Evolutionary conservation across 2,113 vertebrate species (phyloP).

Genomic region (Petaurus breviceps): DNA sequence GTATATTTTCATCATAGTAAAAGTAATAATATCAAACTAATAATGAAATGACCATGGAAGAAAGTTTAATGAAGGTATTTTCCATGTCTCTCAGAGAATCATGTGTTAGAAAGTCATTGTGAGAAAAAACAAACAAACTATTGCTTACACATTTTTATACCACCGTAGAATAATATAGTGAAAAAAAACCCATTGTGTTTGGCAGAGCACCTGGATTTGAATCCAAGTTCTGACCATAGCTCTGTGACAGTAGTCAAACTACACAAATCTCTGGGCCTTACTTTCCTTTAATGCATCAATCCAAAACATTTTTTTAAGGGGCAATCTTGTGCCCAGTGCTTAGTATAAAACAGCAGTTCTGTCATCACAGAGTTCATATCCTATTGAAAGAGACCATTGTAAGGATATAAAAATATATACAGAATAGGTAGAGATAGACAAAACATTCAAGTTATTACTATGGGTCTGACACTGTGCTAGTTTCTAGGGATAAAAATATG

Average conservation of each 20-base stretch:
- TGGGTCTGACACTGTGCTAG: background rate
- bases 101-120: conserved; percentile 21
- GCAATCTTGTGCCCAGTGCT: background rate
- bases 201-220: background rate
- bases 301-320: no score
- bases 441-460: background rate
- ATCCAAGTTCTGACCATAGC: background rate
- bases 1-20: conserved; percentile 36
- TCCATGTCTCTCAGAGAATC: background rate
- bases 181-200: background rate
- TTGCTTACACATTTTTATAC: conserved; percentile 68
- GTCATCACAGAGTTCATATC: no score
- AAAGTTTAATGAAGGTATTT: conserved; percentile 33
- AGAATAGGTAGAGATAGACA: background rate
- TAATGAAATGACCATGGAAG: conserved; percentile 34
- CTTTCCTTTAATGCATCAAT: background rate
- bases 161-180: conserved; percentile 54
- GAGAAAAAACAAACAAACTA: conserved; percentile 1
- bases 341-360: background rate
- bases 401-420: background rate
- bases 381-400: background rate
- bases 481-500: background rate
- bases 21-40: background rate
- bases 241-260: background rate
- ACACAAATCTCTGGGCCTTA: background rate